These are phyloP conservation scores for Drosophila navojoa DNA, from an alignment of 1,140 invertebrate genomes.

Conservation along the genomic window DNA sequence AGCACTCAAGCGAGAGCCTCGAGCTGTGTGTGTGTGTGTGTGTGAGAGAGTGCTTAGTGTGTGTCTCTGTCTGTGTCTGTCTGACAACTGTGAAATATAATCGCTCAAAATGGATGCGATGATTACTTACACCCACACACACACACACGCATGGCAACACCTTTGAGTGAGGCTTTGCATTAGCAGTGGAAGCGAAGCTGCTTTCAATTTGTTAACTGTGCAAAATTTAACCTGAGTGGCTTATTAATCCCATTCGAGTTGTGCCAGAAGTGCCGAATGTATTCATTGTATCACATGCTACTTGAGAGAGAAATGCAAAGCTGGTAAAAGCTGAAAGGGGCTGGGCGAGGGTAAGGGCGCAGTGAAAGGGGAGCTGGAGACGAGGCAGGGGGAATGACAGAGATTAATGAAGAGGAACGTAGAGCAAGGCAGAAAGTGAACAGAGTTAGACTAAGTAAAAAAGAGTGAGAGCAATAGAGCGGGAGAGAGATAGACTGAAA, in stretches of 20 bases:
- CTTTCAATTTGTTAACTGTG: constrained; percentile 5
- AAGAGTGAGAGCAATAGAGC: too few relatives aligned
- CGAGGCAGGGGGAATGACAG: too few relatives aligned
- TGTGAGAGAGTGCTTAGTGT: neutral
- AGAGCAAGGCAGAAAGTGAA: too few relatives aligned
- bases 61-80: constrained; percentile 5
- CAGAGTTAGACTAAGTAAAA: too few relatives aligned
- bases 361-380: too few relatives aligned
- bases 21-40: neutral
- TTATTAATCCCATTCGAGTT: neutral
- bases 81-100: constrained; percentile 26
- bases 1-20: neutral
- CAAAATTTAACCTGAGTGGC: neutral
- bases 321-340: too few relatives aligned
- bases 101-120: constrained; percentile 27
- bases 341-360: too few relatives aligned
- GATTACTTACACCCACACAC: constrained; percentile 5
- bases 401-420: too few relatives aligned
- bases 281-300: neutral
- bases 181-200: neutral
- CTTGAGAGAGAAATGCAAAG: too few relatives aligned
- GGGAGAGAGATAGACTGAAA: neutral
- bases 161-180: neutral
- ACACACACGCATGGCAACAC: neutral
- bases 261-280: neutral